A percentile compares a stretch with the other conserved stretches of the same genome.
phyloP scores from a whole-genome alignment of 2,888 invertebrate species.

The Microctonus hyperodae region DNA sequence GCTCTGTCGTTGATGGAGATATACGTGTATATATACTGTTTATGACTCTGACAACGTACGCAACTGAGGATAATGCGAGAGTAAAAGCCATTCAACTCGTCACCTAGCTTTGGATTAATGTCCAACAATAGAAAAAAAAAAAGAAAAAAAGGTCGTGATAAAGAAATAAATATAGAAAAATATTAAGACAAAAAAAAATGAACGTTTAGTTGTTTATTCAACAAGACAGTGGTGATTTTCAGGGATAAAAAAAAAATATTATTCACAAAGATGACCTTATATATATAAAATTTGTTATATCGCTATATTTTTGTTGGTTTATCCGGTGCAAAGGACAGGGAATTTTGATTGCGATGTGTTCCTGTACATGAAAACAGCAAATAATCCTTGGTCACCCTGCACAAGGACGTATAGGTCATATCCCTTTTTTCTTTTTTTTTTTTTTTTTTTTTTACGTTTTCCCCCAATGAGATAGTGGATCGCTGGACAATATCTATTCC shows the following conservation, averaged over 20 bases:
- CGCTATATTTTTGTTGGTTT: conserved; percentile 15
- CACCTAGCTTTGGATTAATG: conserved; percentile 3
- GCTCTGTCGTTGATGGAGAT: no score
- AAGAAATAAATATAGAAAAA: not conserved
- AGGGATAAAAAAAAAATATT: not conserved
- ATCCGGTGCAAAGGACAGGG: conserved; percentile 10
- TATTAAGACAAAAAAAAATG: not conserved
- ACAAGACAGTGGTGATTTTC: not conserved
- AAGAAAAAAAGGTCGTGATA: not conserved
- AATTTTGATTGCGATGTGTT: not conserved
- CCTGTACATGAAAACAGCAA: conserved; percentile 56
- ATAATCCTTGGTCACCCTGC: conserved; percentile 57
- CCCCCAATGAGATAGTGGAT: conserved; percentile 6
- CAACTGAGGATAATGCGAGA: conserved; percentile 24
- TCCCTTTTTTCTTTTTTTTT: conserved; percentile 30
- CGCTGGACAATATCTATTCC: conserved; percentile 56
- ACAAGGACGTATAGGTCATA: not conserved
- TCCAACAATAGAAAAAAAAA: not conserved
- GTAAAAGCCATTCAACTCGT: conserved; percentile 31
- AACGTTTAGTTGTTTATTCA: not conserved
- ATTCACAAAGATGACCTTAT: not conserved
- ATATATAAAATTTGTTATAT: conserved; percentile 17
- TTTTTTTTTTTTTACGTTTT: conserved; percentile 21
- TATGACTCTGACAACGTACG: conserved; percentile 38
- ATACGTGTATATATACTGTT: conserved; percentile 39